Conservation (phyloP, 1,140 invertebrate species). For the Drosophila punjabiensis region DNA sequence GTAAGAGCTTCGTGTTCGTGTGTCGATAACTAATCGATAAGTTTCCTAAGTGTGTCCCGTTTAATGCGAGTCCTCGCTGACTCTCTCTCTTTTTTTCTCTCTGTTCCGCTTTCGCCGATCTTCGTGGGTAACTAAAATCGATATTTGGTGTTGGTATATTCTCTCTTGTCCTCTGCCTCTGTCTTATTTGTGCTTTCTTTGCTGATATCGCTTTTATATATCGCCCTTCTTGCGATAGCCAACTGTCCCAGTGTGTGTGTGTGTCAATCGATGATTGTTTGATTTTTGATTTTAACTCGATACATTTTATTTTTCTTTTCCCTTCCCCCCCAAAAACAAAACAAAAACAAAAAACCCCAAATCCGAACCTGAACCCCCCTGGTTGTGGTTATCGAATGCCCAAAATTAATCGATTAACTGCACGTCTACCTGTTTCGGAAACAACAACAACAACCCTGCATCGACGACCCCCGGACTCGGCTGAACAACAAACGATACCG, state of each 20-base stretch:
- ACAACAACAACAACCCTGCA: constrained; percentile 32
- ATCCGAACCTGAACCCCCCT: constrained; percentile 24
- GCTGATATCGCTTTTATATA: constrained; percentile 15
- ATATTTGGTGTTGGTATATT: constrained; percentile 44
- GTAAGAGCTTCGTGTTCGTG: constrained; percentile 86
- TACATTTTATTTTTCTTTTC: constrained; percentile 74
- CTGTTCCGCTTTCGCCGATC: constrained; percentile 10
- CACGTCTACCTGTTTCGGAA: constrained; percentile 54
- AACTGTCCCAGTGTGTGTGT: constrained; percentile 39
- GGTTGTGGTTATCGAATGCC: constrained; percentile 77
- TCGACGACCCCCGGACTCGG: constrained; percentile 19
- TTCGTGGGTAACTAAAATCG: constrained; percentile 49
- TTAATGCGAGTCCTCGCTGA: not conserved
- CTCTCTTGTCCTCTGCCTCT: constrained; percentile 4
- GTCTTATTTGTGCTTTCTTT: constrained; percentile 21
- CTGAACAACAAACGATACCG: constrained; percentile 23
- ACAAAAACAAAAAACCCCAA: constrained; percentile 36
- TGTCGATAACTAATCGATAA: constrained; percentile 43
- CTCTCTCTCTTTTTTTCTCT: not conserved
- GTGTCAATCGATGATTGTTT: constrained; percentile 50
- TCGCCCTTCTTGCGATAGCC: constrained; percentile 19
- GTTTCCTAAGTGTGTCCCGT: constrained; percentile 3
- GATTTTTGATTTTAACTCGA: constrained; percentile 53
- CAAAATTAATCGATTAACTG: constrained; percentile 76
- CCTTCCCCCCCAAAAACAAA: constrained; percentile 23